Base-by-base conservation (phyloP, 2,888 invertebrate genomes). In the Apamea sordens region DNA sequence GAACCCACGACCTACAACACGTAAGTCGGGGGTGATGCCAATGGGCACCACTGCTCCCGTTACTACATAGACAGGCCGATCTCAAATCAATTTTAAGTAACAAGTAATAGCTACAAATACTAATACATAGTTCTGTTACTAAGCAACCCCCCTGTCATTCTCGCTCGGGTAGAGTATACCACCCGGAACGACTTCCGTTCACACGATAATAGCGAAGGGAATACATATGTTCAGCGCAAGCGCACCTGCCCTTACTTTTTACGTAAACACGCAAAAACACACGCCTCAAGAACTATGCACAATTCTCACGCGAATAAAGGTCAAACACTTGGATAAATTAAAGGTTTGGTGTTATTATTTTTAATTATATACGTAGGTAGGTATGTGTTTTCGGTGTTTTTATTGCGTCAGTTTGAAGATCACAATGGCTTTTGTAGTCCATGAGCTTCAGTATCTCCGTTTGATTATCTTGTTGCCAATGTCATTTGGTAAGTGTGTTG, bases 151-250 rank as follows among this genome's bases (percentile, higher is more conserved):
- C 76, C 28, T 79, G 67, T 79, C 76, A 77, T 41, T 77, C 78
- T 63, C 32, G 41, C 65, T 13, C 53, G 65, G 72, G 56, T 56
- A 36, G 32, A 80, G 70, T 84, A 85, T 69, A 82, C 80, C 83
- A 82, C 80, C 85, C 88, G 88, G 87, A 88, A 88, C 88, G 82
- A 79, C 84, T 89, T 91, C 91, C 91, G 90, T 91, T 91, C 91
- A 82, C 91, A 91, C 91, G 89, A 67, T 65, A 2, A 50, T 21
- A 28, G n/a, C 53, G 44, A 53, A 74, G 65, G 82, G 78, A 82
- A 44, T 50, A 73, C 76, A 79, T 85, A 67, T 83, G 86, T 56
- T 61, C 61, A 36, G 50, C 50, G 44, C 53, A 65, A 47, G 65
- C 71, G 76, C 86, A 89, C 81, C 86, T 87, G 87, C 87, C 83